Conservation (phyloP, 2,113 vertebrate genomes). For the Aldabrachelys gigantea region DNA sequence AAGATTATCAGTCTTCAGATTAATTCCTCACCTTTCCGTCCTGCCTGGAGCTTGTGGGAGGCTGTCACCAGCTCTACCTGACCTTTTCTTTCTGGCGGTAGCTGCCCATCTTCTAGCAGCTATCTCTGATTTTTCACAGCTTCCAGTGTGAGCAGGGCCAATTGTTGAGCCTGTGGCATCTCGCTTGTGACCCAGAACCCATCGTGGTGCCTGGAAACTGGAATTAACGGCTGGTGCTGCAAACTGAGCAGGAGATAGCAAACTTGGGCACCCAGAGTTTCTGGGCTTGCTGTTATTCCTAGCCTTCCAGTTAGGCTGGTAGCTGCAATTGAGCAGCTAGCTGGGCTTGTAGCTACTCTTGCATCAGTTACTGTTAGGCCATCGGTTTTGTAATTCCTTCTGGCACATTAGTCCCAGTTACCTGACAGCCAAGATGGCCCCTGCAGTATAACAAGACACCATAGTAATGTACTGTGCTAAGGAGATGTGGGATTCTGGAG, state of each 20-base stretch:
- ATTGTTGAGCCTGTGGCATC: no score
- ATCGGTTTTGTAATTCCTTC: not conserved
- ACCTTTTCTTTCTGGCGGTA: not conserved
- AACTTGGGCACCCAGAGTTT: rapidly evolving
- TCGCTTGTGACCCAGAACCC: no score
- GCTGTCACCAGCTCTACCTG: not conserved
- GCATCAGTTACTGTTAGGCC: not conserved
- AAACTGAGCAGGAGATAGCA: not conserved
- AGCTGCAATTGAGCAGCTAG: not conserved
- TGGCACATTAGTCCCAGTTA: not conserved
- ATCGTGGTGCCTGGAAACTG: not conserved
- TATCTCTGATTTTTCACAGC: no score
- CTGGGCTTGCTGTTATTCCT: not conserved
- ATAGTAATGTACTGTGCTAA: constrained; percentile 1
- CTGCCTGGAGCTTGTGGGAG: not conserved
- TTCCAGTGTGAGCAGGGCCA: no score
- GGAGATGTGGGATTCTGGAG: constrained; percentile 5
- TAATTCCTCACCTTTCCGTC: not conserved
- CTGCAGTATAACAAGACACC: not conserved
- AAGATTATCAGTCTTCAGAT: not conserved
- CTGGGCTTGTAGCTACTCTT: not conserved
- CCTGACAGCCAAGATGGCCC: not conserved
- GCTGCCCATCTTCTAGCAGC: no score
- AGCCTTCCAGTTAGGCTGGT: not conserved
- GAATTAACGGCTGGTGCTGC: not conserved